These are phyloP conservation scores for Galeopsomyia nigrocyanea DNA, from an alignment of 2,888 invertebrate species.

Conservation along the genomic window DNA sequence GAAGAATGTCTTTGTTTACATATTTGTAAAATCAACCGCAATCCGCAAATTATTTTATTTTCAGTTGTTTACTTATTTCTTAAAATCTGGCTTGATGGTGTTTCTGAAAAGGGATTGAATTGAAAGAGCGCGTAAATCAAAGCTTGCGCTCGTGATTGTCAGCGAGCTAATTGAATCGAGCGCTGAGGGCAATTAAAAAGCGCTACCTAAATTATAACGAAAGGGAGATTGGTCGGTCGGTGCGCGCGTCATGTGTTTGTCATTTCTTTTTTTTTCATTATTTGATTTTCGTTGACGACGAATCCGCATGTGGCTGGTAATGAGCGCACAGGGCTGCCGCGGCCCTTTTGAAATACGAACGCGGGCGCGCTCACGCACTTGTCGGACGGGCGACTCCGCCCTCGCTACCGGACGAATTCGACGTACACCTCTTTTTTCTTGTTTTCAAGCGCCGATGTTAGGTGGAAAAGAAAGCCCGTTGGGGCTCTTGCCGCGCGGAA, in stretches of 20 bases:
- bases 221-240: background rate
- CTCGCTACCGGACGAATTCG: slow-evolving; percentile 24
- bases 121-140: background rate
- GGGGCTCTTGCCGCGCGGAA: background rate
- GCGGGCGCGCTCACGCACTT: slow-evolving; percentile 53
- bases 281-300: background rate
- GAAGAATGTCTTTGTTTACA: too few relatives aligned
- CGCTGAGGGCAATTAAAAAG: slow-evolving; percentile 22
- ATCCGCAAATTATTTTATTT: too few relatives aligned
- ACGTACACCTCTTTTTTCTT: background rate
- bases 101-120: too few relatives aligned
- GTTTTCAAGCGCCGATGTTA: slow-evolving; percentile 51
- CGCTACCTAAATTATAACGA: background rate
- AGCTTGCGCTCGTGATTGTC: slow-evolving; percentile 29
- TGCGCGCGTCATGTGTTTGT: slow-evolving; percentile 18
- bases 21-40: too few relatives aligned
- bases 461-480: background rate
- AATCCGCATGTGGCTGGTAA: slow-evolving; percentile 49
- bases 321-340: slow-evolving; percentile 55
- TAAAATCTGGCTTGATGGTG: too few relatives aligned
- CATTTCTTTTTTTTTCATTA: slow-evolving; percentile 9
- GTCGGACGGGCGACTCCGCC: slow-evolving; percentile 36
- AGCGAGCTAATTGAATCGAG: slow-evolving; percentile 37
- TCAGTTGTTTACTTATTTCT: too few relatives aligned
- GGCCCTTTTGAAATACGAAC: slow-evolving; percentile 62